A percentile compares a stretch with the other conserved stretches of the same genome.
These are phyloP conservation scores for Coenonympha arcania DNA, from an alignment of 2,888 invertebrate species.

Conservation along the genomic window DNA sequence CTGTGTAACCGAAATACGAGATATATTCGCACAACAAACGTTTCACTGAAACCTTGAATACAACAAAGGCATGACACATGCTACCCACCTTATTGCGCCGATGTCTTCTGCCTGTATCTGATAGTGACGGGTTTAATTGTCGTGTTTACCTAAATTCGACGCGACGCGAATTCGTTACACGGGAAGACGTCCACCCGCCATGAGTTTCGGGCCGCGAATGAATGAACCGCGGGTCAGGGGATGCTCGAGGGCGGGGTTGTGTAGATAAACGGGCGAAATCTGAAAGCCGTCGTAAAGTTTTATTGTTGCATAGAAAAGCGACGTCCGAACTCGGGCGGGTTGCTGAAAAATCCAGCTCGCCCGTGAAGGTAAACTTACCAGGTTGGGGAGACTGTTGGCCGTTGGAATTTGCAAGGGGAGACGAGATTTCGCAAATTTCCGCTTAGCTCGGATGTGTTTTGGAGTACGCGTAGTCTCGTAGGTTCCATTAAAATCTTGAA, in stretches of 20 bases:
- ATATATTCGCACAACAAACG: neutral
- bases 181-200: constrained; percentile 35
- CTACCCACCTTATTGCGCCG: constrained; percentile 20
- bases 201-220: constrained; percentile 50
- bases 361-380: constrained; percentile 34
- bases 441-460: constrained; percentile 22
- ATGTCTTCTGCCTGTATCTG: constrained; percentile 12
- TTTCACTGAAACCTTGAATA: neutral
- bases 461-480: too few relatives aligned
- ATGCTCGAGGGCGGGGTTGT: constrained; percentile 59
- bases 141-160: constrained; percentile 41
- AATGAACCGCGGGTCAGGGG: constrained; percentile 64
- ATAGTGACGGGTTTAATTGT: constrained; percentile 34
- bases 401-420: constrained; percentile 14
- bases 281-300: constrained; percentile 7
- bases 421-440: constrained; percentile 23
- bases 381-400: constrained; percentile 29
- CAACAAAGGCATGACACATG: neutral
- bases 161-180: constrained; percentile 33
- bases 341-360: constrained; percentile 49
- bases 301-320: neutral
- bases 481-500: constrained; percentile 23
- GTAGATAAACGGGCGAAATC: constrained; percentile 12
- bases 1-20: neutral
- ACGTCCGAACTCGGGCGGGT: constrained; percentile 36